phyloP scores from a whole-genome alignment of 1,140 invertebrate genomes.

The Drosophila yakuba region DNA sequence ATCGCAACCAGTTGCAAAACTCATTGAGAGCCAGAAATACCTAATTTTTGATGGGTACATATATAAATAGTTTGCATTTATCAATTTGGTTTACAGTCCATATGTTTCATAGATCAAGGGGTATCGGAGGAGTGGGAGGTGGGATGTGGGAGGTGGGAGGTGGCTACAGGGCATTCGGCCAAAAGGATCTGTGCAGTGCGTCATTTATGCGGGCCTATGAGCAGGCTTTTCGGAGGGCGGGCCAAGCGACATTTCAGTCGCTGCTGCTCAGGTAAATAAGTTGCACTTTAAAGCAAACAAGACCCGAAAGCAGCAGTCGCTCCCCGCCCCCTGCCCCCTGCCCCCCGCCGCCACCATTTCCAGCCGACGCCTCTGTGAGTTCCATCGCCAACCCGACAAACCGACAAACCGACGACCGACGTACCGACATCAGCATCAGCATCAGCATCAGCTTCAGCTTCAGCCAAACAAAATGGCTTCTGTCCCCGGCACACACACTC shows the following conservation, averaged over 20 bases:
- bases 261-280: constrained; percentile 65
- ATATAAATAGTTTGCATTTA: not conserved
- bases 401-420: not conserved
- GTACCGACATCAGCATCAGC: constrained; percentile 37
- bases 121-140: not conserved
- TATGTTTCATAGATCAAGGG: not conserved
- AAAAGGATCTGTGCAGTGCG: constrained; percentile 57
- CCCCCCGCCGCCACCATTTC: not conserved
- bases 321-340: not conserved
- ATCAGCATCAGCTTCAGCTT: not conserved
- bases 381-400: not conserved
- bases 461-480: constrained; percentile 50
- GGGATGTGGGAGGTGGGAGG: not conserved
- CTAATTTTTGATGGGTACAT: not conserved
- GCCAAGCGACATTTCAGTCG: not conserved
- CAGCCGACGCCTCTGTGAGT: not conserved
- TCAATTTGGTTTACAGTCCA: not conserved
- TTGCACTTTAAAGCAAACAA: constrained; percentile 78
- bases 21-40: too few relatives aligned
- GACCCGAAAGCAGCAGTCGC: constrained; percentile 10
- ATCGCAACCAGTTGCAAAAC: too few relatives aligned
- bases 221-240: not conserved
- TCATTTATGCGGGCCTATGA: constrained; percentile 69
- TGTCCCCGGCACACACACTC: not conserved
- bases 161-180: constrained; percentile 37